Conservation (phyloP, 1,140 invertebrate species). For the Trachymyrmex septentrionalis region DNA sequence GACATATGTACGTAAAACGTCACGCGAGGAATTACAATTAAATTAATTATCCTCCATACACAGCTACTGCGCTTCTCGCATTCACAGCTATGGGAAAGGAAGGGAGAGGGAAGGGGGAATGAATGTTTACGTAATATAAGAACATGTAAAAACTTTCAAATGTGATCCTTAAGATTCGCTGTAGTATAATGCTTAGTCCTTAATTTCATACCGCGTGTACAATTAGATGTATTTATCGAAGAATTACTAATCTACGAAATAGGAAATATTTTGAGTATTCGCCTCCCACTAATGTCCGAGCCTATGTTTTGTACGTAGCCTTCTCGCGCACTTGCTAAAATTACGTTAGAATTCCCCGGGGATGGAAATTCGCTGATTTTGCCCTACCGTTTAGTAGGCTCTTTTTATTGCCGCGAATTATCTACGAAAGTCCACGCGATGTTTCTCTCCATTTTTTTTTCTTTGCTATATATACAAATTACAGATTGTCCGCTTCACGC, state of each 20-base stretch:
- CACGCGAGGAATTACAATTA: conserved; percentile 78
- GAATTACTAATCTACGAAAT: conserved; percentile 82
- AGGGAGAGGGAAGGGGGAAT: conserved; percentile 30
- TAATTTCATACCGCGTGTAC: conserved; percentile 72
- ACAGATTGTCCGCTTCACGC: conserved; percentile 80
- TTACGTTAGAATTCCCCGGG: conserved; percentile 64
- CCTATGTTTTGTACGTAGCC: conserved; percentile 62
- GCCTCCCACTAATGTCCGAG: conserved; percentile 75
- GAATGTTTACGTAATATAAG: conserved; percentile 81
- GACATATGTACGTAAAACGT: conserved; percentile 75
- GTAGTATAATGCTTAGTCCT: conserved; percentile 70
- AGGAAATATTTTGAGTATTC: conserved; percentile 85
- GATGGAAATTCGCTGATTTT: conserved; percentile 55
- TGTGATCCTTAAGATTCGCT: conserved; percentile 75
- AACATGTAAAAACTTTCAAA: conserved; percentile 86
- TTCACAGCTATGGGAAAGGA: conserved; percentile 71
- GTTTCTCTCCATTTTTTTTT: conserved; percentile 15
- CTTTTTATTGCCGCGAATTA: conserved; percentile 76
- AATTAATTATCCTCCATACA: conserved; percentile 78
- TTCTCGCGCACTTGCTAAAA: conserved; percentile 61
- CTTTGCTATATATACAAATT: conserved; percentile 79
- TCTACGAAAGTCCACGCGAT: conserved; percentile 71
- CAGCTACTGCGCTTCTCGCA: conserved; percentile 73
- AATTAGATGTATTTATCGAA: conserved; percentile 78
- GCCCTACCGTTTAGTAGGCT: conserved; percentile 56